Evolutionary conservation across 1,140 invertebrate species (phyloP).

Genomic region (Diuraphis noxia): DNA sequence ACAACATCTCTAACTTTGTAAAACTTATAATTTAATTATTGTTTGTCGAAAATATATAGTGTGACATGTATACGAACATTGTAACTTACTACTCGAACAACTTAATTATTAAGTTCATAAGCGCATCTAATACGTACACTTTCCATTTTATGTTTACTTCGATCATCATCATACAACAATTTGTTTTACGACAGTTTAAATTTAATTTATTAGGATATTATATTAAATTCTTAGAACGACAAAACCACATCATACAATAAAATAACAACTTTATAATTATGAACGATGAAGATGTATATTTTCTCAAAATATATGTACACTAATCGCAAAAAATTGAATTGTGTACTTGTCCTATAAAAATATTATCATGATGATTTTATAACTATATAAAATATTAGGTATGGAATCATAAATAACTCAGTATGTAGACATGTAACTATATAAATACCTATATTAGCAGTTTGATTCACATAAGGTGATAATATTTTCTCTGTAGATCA

Average conservation of each 20-base stretch:
- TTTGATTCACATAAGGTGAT: neutral
- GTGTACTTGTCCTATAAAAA: neutral
- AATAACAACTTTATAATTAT: neutral
- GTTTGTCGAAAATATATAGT: neutral
- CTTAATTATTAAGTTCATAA: neutral
- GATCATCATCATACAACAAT: neutral
- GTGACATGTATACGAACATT: neutral
- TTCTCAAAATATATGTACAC: neutral
- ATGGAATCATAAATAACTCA: too few relatives aligned
- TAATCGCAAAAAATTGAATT: neutral
- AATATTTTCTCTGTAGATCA: too few relatives aligned
- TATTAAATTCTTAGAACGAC: neutral
- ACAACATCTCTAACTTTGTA: neutral
- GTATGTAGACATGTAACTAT: too few relatives aligned
- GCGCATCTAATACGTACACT: neutral
- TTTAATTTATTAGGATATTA: neutral
- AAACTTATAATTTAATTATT: constrained; percentile 12
- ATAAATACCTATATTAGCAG: neutral
- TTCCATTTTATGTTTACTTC: neutral
- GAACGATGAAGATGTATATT: neutral
- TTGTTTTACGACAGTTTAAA: neutral
- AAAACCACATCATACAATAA: neutral
- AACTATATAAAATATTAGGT: too few relatives aligned
- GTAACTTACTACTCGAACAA: neutral
- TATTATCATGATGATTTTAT: neutral